Conservation (phyloP, 37 sponge, comb jelly and placozoan species). For the Dysidea cf. avara region DNA sequence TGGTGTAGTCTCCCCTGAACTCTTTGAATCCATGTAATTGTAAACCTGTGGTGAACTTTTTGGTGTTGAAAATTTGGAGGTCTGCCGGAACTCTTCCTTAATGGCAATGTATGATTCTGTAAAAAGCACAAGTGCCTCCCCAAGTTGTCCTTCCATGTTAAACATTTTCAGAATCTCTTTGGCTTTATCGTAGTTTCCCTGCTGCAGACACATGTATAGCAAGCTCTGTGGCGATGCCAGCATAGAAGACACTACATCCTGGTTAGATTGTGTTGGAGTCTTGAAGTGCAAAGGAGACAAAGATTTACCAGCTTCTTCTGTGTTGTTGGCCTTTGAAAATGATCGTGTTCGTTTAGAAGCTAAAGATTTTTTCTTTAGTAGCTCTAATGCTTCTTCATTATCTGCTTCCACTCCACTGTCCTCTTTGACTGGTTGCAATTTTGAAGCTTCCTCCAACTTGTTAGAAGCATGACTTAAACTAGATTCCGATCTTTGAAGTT, state of each 20-base stretch:
- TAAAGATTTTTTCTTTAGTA: not conserved
- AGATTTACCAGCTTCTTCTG: not conserved
- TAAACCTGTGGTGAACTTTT: not conserved
- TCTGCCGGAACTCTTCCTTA: conserved; percentile 29
- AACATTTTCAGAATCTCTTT: conserved; percentile 82
- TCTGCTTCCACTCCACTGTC: conserved; percentile 69
- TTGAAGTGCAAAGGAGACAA: not conserved
- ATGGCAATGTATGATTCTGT: conserved; percentile 60
- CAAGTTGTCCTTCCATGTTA: conserved; percentile 63
- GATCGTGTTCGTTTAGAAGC: not conserved
- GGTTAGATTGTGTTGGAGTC: not conserved
- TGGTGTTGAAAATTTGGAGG: not conserved
- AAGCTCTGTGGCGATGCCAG: conserved; percentile 83
- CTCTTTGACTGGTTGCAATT: not conserved
- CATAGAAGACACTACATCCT: conserved; percentile 63
- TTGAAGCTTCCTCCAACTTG: too few species aligned
- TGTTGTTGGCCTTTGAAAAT: too few species aligned
- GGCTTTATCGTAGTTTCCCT: conserved; percentile 71
- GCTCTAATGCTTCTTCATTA: conserved; percentile 39
- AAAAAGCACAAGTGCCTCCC: conserved; percentile 67
- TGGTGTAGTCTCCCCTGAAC: too few species aligned
- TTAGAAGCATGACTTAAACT: too few species aligned
- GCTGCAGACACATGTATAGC: conserved; percentile 71
- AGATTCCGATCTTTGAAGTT: too few species aligned
- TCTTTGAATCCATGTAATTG: too few species aligned